Conservation (phyloP, 2,797 vertebrate species). For the Sebastes cheni region DNA sequence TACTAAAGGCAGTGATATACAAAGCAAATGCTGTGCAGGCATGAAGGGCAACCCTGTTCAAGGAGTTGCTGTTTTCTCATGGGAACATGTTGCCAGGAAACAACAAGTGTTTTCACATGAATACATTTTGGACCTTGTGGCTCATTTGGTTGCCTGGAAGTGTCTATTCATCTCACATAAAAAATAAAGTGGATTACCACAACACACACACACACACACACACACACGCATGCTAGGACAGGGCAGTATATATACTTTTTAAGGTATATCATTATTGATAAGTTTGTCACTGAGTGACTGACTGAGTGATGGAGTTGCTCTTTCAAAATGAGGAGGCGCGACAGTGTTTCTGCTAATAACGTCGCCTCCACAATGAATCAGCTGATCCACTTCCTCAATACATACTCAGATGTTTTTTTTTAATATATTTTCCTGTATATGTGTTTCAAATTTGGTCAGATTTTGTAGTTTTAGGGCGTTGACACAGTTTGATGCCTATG, state of each 20-base stretch:
- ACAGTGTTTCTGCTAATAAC: no score
- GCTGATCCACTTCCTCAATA: no score
- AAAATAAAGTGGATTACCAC: background rate
- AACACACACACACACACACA: background rate
- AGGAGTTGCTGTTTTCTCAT: constrained; percentile 39
- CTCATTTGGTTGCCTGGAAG: constrained; percentile 22
- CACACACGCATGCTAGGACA: background rate
- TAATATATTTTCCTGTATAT: no score
- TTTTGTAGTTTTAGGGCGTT: no score
- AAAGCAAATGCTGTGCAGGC: constrained; percentile 1
- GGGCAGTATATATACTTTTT: fast-evolving
- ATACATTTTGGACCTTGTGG: constrained; percentile 29
- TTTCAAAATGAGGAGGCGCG: no score
- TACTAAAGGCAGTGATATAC: background rate
- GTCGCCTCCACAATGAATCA: no score
- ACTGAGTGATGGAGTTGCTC: no score
- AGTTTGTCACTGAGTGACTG: no score
- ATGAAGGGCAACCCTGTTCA: constrained; percentile 19
- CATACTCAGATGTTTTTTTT: no score
- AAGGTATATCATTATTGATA: no score
- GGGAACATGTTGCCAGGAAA: constrained; percentile 62
- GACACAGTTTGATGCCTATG: no score
- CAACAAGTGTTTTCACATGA: constrained; percentile 28
- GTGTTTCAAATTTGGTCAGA: no score
- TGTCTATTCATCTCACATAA: constrained; percentile 10